phyloP scores from a whole-genome alignment of 2,797 vertebrate species.

The Diceros bicornis region DNA sequence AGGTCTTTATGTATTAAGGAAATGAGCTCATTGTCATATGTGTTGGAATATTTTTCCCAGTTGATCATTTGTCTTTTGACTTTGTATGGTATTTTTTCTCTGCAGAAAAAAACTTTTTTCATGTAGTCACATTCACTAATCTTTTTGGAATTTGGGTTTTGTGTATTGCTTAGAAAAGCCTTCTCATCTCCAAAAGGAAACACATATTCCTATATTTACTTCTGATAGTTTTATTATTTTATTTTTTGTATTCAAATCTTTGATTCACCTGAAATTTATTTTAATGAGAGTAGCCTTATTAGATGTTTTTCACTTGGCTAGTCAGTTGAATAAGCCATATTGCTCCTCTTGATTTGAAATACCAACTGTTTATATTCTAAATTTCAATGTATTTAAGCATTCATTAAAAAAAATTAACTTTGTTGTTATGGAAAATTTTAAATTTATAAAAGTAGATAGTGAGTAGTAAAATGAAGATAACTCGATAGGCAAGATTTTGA shows the following conservation, averaged over 20 bases:
- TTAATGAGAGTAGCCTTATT: slow-evolving; percentile 23
- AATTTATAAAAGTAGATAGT: not conserved
- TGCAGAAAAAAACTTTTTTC: slow-evolving; percentile 2
- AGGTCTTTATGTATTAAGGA: slow-evolving; percentile 68
- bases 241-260: slow-evolving; percentile 6
- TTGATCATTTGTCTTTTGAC: slow-evolving; percentile 69
- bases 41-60: slow-evolving; percentile 66
- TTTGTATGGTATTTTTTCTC: slow-evolving; percentile 32
- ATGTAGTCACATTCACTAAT: slow-evolving; percentile 50
- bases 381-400: slow-evolving; percentile 4
- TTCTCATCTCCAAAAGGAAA: not conserved
- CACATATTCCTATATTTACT: not conserved
- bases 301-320: not conserved
- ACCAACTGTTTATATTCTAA: not conserved
- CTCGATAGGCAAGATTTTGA: not conserved
- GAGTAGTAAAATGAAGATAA: not conserved
- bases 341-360: not conserved
- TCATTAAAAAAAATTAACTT: not conserved
- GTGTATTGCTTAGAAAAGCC: slow-evolving; percentile 40
- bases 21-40: slow-evolving; percentile 71
- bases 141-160: slow-evolving; percentile 67
- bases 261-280: slow-evolving; percentile 39
- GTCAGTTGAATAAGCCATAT: not conserved
- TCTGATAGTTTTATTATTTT: slow-evolving; percentile 3
- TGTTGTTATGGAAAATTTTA: not conserved